Evolutionary conservation across 2,797 vertebrate genomes (phyloP), one percentile per base, ranked within the genome.

Genomic region (Molothrus ater): DNA sequence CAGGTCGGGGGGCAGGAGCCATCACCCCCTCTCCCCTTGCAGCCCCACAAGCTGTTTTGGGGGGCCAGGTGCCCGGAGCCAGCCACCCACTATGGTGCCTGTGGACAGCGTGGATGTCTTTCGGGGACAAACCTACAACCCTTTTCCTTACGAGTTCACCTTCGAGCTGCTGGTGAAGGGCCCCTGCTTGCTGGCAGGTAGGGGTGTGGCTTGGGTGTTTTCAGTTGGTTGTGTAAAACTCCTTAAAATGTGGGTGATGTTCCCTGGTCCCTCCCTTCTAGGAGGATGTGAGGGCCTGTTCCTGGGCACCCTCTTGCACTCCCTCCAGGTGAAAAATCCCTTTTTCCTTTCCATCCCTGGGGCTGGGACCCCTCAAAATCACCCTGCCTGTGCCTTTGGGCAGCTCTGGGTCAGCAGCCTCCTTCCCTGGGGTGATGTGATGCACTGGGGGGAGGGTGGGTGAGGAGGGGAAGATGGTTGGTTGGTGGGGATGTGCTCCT

Each of bases 121-220:
- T 96, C 98, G 97, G 45, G 98, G 98, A 92, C 98, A 96, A 50
- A 98, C 98, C 69, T 98, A 97, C 93, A 99, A 98, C 93, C 98
- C 98, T 78, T 98, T 98, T 63, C 98, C 98, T 9, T 99, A 99
- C 1, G 98, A 99, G 64, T 98, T 99, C 93, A 96, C 97, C 97
- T 99, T 99, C 9, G 98, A 99, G 97, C 98, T 99, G 97, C 97
- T 99, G 97, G 99, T 99, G 95, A 98, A 99, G 92, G 99, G 99
- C 38, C 99, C 99, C 26, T 99, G 99, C 93, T 98, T 99, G 65
- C 97, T 99, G 74, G 99, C 99, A 91, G 99, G 99, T 99, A 98
- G 42, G 32, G 9, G 7, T 1, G 7, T 0, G 4, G 17, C 13
- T 36, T 4, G 6, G 28, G 6, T 2, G 3, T 31, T 29, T 25